Evolutionary conservation across 2,888 invertebrate species (phyloP).

Genomic region (Quadroppia sp.): DNA sequence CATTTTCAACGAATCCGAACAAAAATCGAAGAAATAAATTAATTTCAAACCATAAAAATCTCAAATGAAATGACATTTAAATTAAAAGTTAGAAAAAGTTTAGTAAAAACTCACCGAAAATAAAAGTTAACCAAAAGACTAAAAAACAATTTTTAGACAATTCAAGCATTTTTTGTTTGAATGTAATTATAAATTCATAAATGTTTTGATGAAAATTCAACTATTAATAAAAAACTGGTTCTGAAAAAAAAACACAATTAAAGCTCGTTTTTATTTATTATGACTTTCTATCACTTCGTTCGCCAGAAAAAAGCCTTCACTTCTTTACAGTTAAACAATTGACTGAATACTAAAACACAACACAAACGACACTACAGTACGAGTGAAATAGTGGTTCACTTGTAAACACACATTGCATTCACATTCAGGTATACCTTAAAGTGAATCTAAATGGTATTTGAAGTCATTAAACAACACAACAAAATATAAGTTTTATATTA

Average conservation of each 20-base stretch:
- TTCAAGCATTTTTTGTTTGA: background rate
- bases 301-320: background rate
- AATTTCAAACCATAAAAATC: too few relatives aligned
- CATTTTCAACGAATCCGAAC: too few relatives aligned
- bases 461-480: conserved; percentile 6
- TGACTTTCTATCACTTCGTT: too few relatives aligned
- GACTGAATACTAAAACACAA: background rate
- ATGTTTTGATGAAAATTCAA: background rate
- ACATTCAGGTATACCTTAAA: too few relatives aligned
- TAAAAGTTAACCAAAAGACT: background rate
- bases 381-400: background rate
- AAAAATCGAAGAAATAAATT: too few relatives aligned
- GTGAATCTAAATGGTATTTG: background rate
- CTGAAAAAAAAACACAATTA: background rate
- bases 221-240: background rate
- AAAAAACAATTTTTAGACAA: conserved; percentile 2
- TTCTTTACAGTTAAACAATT: background rate
- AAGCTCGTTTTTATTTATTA: too few relatives aligned
- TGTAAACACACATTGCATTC: background rate
- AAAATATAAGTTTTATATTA: background rate
- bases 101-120: conserved; percentile 10
- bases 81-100: too few relatives aligned
- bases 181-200: background rate
- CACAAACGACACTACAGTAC: background rate
- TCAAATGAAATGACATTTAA: too few relatives aligned